Evolutionary conservation across 2,113 vertebrate species (phyloP).

Genomic region (Calcarius ornatus): DNA sequence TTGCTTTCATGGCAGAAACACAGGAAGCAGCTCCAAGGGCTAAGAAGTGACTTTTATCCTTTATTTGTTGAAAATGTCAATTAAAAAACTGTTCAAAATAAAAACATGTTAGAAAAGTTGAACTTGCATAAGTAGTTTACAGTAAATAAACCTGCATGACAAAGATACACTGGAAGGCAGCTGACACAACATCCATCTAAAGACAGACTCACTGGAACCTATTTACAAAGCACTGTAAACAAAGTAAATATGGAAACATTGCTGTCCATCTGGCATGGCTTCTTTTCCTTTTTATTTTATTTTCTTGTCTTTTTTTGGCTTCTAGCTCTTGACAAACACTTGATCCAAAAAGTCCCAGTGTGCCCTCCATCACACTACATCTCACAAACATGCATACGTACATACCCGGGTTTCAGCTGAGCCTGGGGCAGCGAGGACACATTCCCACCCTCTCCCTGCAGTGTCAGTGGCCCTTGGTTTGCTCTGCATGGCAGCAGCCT

Average conservation of each 20-base stretch:
- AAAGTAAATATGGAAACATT: conserved; percentile 69
- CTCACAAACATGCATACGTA: conserved; percentile 56
- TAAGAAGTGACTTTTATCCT: conserved; percentile 56
- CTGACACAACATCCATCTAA: conserved; percentile 61
- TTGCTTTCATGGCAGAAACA: background rate
- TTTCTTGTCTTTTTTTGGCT: conserved; percentile 64
- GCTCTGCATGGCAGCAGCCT: accelerated
- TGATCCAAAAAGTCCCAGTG: conserved; percentile 44
- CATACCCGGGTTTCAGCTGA: conserved; percentile 33
- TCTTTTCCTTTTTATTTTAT: conserved; percentile 71
- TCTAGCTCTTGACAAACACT: conserved; percentile 58
- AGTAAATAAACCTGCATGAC: conserved; percentile 60
- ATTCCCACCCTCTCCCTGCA: background rate
- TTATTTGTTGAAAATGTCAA: conserved; percentile 81
- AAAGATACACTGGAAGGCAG: conserved; percentile 66
- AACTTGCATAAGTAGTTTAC: conserved; percentile 69
- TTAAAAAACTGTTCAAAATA: conserved; percentile 80
- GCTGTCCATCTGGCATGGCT: conserved; percentile 75
- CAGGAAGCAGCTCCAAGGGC: conserved; percentile 5
- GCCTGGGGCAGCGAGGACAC: background rate
- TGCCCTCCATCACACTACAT: conserved; percentile 15
- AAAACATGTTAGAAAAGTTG: conserved; percentile 79
- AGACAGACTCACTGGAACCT: conserved; percentile 66
- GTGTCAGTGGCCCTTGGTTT: background rate
- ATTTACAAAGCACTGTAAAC: conserved; percentile 76